phyloP scores from a whole-genome alignment of 2,113 vertebrate genomes.

The Seriola aureovittata region DNA sequence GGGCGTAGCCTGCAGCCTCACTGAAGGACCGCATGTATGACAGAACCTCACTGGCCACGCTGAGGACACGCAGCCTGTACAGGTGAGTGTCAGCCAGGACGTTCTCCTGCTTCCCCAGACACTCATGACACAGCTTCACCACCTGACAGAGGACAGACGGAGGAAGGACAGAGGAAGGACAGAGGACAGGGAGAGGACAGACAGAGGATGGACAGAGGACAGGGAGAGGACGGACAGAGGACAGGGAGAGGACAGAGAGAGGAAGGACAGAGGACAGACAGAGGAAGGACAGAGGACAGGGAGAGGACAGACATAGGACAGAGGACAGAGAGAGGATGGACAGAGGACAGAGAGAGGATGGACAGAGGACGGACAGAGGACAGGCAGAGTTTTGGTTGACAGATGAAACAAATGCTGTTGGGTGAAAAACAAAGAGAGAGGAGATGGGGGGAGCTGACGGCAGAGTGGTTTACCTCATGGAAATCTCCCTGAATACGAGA shows the following conservation, averaged over 20 bases:
- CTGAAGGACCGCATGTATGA: constrained; percentile 89
- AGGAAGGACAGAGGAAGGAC: not conserved
- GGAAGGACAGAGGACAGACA: no score
- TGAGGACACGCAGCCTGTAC: constrained; percentile 87
- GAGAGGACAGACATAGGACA: no score
- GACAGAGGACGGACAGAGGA: no score
- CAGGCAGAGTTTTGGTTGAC: no score
- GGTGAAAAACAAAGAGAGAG: not conserved
- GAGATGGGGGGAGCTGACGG: not conserved
- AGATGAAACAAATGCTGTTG: no score
- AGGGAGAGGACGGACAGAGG: no score
- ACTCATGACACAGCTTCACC: constrained; percentile 89
- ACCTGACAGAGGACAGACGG: constrained; percentile 81
- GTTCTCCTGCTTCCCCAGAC: constrained; percentile 89
- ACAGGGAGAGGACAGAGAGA: no score
- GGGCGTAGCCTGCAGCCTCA: constrained; percentile 88
- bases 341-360: no score
- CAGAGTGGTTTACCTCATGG: constrained; percentile 81
- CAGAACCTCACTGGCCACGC: constrained; percentile 89
- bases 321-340: no score
- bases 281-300: no score
- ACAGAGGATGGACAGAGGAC: no score
- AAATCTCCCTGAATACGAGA: constrained; percentile 87
- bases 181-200: not conserved
- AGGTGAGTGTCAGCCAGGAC: constrained; percentile 92